phyloP scores from a whole-genome alignment of 2,797 vertebrate species.

The Gastrophryne carolinensis region DNA sequence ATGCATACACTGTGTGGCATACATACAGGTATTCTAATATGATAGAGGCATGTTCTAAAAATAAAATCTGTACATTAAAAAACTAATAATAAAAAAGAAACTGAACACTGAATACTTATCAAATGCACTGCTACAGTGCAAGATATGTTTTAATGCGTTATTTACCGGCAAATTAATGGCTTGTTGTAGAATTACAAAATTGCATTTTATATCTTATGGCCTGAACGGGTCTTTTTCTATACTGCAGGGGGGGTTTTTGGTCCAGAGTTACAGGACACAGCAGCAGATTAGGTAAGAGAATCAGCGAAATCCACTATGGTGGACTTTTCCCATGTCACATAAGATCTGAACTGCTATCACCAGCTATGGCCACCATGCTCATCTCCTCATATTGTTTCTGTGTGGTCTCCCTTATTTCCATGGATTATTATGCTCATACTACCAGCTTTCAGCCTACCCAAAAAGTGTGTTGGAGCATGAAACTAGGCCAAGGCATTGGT shows the following conservation, averaged over 20 bases:
- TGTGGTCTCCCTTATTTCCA: too few relatives aligned
- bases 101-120: conserved; percentile 88
- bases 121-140: conserved; percentile 95
- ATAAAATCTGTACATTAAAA: conserved; percentile 87
- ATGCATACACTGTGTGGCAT: conserved; percentile 38
- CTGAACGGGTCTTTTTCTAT: conserved; percentile 60
- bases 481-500: too few relatives aligned
- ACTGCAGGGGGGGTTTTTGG: conserved; percentile 70
- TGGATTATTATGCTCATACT: too few relatives aligned
- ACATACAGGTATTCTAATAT: conserved; percentile 72
- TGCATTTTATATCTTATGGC: conserved; percentile 69
- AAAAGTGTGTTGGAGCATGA: too few relatives aligned
- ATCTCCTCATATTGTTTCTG: too few relatives aligned
- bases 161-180: conserved; percentile 83
- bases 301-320: too few relatives aligned
- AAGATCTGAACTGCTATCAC: too few relatives aligned
- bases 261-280: conserved; percentile 72
- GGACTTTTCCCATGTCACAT: too few relatives aligned
- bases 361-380: too few relatives aligned
- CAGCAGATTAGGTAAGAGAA: conserved; percentile 64
- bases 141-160: conserved; percentile 80
- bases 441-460: too few relatives aligned
- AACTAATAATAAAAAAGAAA: too few relatives aligned
- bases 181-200: conserved; percentile 76
- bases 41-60: conserved; percentile 74